Percentiles rank a stretch among this genome's conserved stretches.
Conservation (phyloP, 2,113 vertebrate species). For the Sceloporus tristichus region DNA sequence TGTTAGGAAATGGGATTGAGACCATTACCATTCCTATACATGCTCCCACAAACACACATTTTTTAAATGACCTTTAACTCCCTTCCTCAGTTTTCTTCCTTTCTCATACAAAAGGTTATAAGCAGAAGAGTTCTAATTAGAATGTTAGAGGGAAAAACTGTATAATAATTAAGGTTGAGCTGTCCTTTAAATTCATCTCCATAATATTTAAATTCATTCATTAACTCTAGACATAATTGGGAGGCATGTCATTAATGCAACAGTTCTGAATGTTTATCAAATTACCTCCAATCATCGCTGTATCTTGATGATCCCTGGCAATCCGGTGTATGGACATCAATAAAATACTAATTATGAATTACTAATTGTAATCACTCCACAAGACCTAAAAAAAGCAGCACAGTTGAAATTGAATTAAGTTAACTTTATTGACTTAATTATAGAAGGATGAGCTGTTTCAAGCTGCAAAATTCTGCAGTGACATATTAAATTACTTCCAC, state of each 20-base stretch:
- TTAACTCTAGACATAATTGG: slow-evolving; percentile 77
- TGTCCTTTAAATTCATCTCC: slow-evolving; percentile 77
- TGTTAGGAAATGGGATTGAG: no score
- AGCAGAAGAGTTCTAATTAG: slow-evolving; percentile 71
- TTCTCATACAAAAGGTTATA: slow-evolving; percentile 52
- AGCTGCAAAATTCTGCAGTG: slow-evolving; percentile 73
- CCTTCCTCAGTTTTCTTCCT: slow-evolving; percentile 31
- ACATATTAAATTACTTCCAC: slow-evolving; percentile 75
- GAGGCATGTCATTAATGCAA: slow-evolving; percentile 75
- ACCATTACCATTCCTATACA: neutral
- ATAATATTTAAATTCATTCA: slow-evolving; percentile 75
- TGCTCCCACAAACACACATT: neutral
- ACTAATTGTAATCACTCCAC: slow-evolving; percentile 76
- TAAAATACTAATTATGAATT: slow-evolving; percentile 80
- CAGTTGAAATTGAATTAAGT: slow-evolving; percentile 79
- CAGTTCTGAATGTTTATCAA: slow-evolving; percentile 77
- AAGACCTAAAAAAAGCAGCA: slow-evolving; percentile 67
- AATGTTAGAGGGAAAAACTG: slow-evolving; percentile 54
- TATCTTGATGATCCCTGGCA: slow-evolving; percentile 66
- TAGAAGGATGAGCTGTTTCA: slow-evolving; percentile 73
- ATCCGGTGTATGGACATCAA: slow-evolving; percentile 70
- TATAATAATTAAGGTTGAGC: slow-evolving; percentile 73
- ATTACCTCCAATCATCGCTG: slow-evolving; percentile 71
- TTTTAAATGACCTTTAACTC: neutral
- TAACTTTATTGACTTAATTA: slow-evolving; percentile 81